These are phyloP conservation scores for Mionectes macconnelli DNA, from an alignment of 2,113 vertebrate genomes.

Conservation along the genomic window DNA sequence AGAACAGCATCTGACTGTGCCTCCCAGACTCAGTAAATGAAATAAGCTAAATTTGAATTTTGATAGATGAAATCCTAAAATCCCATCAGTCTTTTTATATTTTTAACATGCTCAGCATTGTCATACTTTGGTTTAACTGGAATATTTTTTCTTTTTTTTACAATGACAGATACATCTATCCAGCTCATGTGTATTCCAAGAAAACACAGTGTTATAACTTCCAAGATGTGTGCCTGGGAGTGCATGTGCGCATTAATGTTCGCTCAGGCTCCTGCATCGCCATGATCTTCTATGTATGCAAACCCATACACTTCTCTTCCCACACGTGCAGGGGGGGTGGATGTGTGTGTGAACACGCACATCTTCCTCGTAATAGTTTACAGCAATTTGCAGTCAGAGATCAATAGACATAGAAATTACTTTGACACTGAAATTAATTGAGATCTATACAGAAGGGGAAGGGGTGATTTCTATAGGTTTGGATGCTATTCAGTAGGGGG, in stretches of 20 bases:
- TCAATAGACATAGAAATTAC: not conserved
- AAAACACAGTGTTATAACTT: not conserved
- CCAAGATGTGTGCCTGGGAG: not conserved
- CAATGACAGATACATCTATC: not conserved
- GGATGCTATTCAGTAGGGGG: not conserved
- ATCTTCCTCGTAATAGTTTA: not conserved
- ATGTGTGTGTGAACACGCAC: not conserved
- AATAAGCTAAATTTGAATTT: conserved; percentile 25
- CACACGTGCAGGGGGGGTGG: not conserved
- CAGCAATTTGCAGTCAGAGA: not conserved
- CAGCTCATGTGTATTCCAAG: not conserved
- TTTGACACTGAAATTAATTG: not conserved
- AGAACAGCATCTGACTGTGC: conserved; percentile 2
- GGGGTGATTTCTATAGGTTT: not conserved
- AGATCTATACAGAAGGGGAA: not conserved
- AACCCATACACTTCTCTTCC: not conserved
- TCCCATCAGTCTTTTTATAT: not conserved
- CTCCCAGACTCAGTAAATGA: conserved; percentile 12
- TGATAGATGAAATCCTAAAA: not conserved
- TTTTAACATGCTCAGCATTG: not conserved
- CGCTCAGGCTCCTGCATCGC: not conserved
- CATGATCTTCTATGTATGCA: not conserved
- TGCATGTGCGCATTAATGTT: not conserved
- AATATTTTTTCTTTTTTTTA: not conserved
- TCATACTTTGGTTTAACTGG: not conserved